Base-by-base conservation (phyloP, 2,113 vertebrate species). In the Piliocolobus tephrosceles region DNA sequence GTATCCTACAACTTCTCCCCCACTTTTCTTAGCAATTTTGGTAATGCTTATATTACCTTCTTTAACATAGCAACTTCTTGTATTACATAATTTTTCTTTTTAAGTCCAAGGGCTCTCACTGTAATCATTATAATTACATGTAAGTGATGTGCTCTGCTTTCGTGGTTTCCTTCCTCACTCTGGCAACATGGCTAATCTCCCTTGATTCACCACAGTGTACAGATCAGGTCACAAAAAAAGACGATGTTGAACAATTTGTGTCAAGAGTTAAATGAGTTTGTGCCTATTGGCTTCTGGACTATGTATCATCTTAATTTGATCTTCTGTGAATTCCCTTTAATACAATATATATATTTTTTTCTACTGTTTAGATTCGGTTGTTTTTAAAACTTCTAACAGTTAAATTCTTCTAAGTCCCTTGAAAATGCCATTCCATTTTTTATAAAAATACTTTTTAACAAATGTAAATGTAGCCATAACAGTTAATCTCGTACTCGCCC, bases 181-280 rank as follows among this genome's bases (percentile, higher is more conserved):
- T 17, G 86, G 94, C 47, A 27, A 93, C 1, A 0, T 9, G 52
- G 90, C 85, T 92, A 93, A 97, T 97, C 79, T 96, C 85, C 87
- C 86, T 96, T 88, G 91, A 93, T 97, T 93, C 85, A 22, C 0
- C 30, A 86, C 75, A 95, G 73, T 43, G 18, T 14, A 50, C 32
- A 79, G 86, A 94, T 93, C 75, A 97, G 96, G 87, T 96, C 94
- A 96, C 43, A 68, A 82, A 79, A 87, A 96, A 80, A 30, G 43
- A 96, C 73, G 94, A 94, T 27, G 3, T 78, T 96, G 83, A 97
- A 97, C 96, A 94, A 95, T 98, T 98, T 95, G 87, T 95, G 94
- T 97, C 82, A 88, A 96, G 97, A 98, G 90, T 94, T 91, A 97
- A 97, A 88, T 94, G 64, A 97, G n/a, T 92, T 90, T 97, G 83